These are phyloP conservation scores for Chitala chitala DNA, from an alignment of 2,113 vertebrate species.

Conservation along the genomic window DNA sequence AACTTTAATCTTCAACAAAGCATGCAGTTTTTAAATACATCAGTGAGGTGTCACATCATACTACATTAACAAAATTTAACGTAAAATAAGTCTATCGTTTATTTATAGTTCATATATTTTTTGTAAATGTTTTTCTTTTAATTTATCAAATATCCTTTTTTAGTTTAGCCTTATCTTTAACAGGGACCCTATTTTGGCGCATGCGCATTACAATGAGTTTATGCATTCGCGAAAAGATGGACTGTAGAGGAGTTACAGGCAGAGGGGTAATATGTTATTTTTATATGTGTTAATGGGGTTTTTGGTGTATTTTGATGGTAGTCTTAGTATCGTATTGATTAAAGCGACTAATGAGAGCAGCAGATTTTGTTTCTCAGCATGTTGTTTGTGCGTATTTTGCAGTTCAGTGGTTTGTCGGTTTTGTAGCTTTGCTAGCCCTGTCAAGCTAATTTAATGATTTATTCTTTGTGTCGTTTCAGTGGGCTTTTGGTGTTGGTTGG, in stretches of 20 bases:
- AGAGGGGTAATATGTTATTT: not conserved
- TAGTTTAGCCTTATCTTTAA: not conserved
- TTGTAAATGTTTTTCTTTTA: not conserved
- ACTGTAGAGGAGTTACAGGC: not conserved
- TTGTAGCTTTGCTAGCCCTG: slow-evolving; percentile 1
- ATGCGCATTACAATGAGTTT: not conserved
- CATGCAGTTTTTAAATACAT: not conserved
- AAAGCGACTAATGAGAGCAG: not conserved
- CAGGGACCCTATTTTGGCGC: not conserved
- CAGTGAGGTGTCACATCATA: too few relatives aligned
- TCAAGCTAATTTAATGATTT: not conserved
- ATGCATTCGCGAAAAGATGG: not conserved
- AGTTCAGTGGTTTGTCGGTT: not conserved
- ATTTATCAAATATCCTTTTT: not conserved
- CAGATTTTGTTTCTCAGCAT: not conserved
- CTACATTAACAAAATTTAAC: too few relatives aligned
- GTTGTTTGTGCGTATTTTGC: not conserved
- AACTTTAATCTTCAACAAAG: not conserved
- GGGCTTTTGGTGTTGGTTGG: not conserved
- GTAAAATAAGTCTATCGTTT: not conserved
- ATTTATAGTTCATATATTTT: not conserved
- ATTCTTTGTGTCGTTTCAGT: not conserved
- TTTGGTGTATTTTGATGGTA: too few relatives aligned
- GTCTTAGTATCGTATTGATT: too few relatives aligned
- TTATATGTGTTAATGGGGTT: not conserved